phyloP scores from a whole-genome alignment of 2,888 invertebrate species.

The Griposia aprilina region DNA sequence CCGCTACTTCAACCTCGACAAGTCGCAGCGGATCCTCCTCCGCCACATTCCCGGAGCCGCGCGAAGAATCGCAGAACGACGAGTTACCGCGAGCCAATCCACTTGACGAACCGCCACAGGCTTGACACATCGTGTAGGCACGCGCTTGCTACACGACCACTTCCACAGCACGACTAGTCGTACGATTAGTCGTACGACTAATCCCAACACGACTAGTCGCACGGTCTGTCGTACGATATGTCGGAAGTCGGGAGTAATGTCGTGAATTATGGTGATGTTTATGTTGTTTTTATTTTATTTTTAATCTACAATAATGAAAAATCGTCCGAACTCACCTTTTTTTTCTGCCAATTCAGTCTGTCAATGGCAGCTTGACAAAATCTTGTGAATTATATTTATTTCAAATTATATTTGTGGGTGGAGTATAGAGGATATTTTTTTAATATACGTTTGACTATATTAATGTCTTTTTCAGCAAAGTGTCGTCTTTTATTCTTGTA shows the following conservation, averaged over 20 bases:
- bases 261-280: conserved; percentile 5
- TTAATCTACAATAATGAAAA: background rate
- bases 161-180: conserved; percentile 1
- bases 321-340: background rate
- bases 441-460: conserved; percentile 19
- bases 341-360: background rate
- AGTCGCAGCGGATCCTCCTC: conserved; percentile 73
- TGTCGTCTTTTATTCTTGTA: conserved; percentile 36
- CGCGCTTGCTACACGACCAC: conserved; percentile 3
- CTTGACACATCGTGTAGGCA: conserved; percentile 75
- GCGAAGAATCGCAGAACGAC: conserved; percentile 62
- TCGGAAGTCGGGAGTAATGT: background rate
- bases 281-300: conserved; percentile 29
- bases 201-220: conserved; percentile 1
- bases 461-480: conserved; percentile 22
- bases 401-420: conserved; percentile 1
- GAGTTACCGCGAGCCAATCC: conserved; percentile 86
- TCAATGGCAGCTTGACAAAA: background rate
- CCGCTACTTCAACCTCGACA: conserved; percentile 72
- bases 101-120: conserved; percentile 88
- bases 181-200: conserved; percentile 3
- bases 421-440: conserved; percentile 15
- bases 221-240: conserved; percentile 1
- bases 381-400: conserved; percentile 45
- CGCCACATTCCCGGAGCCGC: conserved; percentile 57